Evolutionary conservation across 2,888 invertebrate genomes (phyloP).

Genomic region (Apamea sordens): DNA sequence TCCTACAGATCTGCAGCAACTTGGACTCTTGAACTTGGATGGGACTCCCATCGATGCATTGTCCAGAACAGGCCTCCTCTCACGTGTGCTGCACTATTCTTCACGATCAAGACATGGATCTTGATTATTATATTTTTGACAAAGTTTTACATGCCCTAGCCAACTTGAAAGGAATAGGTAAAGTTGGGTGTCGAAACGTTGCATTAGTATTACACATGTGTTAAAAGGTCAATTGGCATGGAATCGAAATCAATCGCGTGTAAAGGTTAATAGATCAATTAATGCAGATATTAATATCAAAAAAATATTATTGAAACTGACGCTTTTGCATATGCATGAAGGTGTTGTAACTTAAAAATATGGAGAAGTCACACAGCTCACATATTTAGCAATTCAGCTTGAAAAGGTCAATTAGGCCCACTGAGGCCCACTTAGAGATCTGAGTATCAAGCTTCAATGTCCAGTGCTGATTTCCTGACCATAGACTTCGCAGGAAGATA

Average conservation of each 20-base stretch:
- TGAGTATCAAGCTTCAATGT: neutral
- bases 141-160: neutral
- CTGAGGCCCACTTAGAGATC: neutral
- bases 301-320: slow-evolving; percentile 6
- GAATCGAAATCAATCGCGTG: slow-evolving; percentile 6
- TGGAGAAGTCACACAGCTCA: neutral
- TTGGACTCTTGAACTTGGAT: neutral
- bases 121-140: neutral
- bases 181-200: neutral
- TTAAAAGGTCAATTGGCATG: slow-evolving; percentile 25
- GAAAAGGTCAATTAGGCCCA: neutral
- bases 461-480: neutral
- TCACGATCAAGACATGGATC: neutral
- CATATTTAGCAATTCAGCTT: neutral
- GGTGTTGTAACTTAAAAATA: slow-evolving; percentile 7
- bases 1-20: neutral
- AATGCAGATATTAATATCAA: neutral
- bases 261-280: slow-evolving; percentile 47
- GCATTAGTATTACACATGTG: slow-evolving; percentile 19
- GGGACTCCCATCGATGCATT: neutral
- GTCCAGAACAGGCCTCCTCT: neutral
- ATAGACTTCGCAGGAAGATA: neutral
- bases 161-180: neutral
- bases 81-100: neutral
- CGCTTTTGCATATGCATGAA: slow-evolving; percentile 21